phyloP scores from a whole-genome alignment of 2,888 invertebrate species.

The Agrotis ipsilon region DNA sequence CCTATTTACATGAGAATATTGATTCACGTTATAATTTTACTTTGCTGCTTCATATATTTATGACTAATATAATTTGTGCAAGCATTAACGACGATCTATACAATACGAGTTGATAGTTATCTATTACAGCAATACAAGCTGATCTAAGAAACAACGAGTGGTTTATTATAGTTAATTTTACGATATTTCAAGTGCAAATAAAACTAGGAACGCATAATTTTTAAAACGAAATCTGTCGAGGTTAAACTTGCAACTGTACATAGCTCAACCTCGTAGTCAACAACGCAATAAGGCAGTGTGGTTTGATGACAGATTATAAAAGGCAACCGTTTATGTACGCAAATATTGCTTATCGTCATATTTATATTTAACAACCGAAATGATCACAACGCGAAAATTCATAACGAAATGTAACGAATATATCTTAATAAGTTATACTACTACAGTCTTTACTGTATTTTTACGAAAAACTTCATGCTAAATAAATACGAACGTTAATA shows the following conservation, averaged over 20 bases:
- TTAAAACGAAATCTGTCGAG: constrained; percentile 22
- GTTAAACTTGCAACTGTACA: constrained; percentile 41
- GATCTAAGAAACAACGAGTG: constrained; percentile 46
- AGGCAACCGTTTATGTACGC: constrained; percentile 16
- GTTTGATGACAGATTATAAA: constrained; percentile 32
- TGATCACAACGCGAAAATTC: constrained; percentile 43
- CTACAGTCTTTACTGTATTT: constrained; percentile 24
- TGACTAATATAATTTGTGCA: constrained; percentile 70
- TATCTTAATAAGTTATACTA: constrained; percentile 26
- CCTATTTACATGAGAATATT: constrained; percentile 78
- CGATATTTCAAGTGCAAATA: constrained; percentile 28
- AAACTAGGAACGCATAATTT: constrained; percentile 35
- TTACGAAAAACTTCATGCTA: constrained; percentile 53
- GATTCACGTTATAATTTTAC: constrained; percentile 40
- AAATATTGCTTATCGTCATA: constrained; percentile 15
- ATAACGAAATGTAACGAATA: constrained; percentile 33
- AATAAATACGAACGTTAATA: constrained; percentile 55
- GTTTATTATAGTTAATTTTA: constrained; percentile 39
- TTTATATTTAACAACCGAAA: constrained; percentile 38
- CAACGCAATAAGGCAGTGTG: constrained; percentile 62
- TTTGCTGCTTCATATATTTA: constrained; percentile 48
- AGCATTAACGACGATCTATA: constrained; percentile 54
- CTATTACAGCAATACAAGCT: constrained; percentile 53
- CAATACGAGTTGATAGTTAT: constrained; percentile 37
- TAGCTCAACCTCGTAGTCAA: constrained; percentile 53